Evolutionary conservation across 2,797 vertebrate species (phyloP).

Genomic region (Denticeps clupeoides): DNA sequence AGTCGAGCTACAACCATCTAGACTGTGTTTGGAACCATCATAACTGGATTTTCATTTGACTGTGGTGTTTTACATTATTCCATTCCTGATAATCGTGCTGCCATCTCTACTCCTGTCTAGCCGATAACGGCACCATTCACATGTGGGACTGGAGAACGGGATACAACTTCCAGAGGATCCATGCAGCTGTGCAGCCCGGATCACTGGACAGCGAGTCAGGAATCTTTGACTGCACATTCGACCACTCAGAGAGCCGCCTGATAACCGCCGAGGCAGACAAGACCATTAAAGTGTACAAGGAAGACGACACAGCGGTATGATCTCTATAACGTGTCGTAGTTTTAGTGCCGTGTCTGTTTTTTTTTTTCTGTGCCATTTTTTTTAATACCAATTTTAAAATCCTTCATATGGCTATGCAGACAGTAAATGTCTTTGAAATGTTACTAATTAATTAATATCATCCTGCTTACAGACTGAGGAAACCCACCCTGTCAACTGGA

Average conservation of each 20-base stretch:
- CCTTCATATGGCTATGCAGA: not conserved
- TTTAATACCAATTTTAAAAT: not conserved
- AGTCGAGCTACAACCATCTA: too few relatives aligned
- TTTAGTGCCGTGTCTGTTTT: not conserved
- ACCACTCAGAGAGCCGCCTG: conserved; percentile 85
- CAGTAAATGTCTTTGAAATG: not conserved
- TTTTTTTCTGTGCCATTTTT: not conserved
- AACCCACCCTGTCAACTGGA: conserved; percentile 94
- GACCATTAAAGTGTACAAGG: conserved; percentile 96
- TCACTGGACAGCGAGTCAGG: conserved; percentile 97
- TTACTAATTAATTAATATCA: not conserved
- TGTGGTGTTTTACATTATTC: not conserved
- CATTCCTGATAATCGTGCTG: not conserved
- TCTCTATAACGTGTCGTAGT: not conserved
- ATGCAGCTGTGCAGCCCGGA: conserved; percentile 91
- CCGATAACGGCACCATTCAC: conserved; percentile 97
- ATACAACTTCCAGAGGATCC: conserved; percentile 96
- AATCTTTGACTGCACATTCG: conserved; percentile 91
- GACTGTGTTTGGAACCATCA: too few relatives aligned
- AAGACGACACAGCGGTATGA: conserved; percentile 87
- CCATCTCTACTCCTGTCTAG: conserved; percentile 39
- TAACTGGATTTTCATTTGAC: too few relatives aligned
- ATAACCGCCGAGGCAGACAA: conserved; percentile 96
- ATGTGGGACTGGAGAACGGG: conserved; percentile 99
- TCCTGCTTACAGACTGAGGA: conserved; percentile 80